Conservation (phyloP, 2,888 invertebrate genomes). For the Epicampocera succincta region DNA sequence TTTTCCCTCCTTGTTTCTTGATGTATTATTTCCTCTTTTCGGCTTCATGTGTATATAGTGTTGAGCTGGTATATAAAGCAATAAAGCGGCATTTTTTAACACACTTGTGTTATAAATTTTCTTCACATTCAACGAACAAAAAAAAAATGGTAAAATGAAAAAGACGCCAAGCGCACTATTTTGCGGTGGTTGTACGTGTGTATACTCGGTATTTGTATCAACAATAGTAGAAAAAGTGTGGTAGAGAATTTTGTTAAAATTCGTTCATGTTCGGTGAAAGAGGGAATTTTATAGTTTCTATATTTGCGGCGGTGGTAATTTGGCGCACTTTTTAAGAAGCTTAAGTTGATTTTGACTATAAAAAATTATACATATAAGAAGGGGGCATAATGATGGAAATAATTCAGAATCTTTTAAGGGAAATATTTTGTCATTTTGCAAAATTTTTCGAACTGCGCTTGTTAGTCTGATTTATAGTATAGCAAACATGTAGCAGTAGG, state of each 20-base stretch:
- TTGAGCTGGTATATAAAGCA: slow-evolving; percentile 22
- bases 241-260: slow-evolving; percentile 30
- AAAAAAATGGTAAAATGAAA: slow-evolving; percentile 20
- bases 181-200: slow-evolving; percentile 36
- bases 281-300: slow-evolving; percentile 25
- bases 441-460: no score
- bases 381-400: no score
- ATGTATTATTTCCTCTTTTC: slow-evolving; percentile 41
- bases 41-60: slow-evolving; percentile 42
- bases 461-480: no score
- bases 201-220: slow-evolving; percentile 8
- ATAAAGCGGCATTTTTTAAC: slow-evolving; percentile 62
- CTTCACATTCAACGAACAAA: slow-evolving; percentile 46
- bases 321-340: not conserved
- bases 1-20: slow-evolving; percentile 8
- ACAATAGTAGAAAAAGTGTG: slow-evolving; percentile 25
- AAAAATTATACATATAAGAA: no score
- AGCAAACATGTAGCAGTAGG: no score
- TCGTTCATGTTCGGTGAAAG: not conserved
- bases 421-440: no score
- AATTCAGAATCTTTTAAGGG: no score
- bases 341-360: no score
- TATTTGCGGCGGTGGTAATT: not conserved
- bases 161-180: slow-evolving; percentile 58
- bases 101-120: slow-evolving; percentile 53